Conservation (phyloP, 2,888 invertebrate species). For the Sepiola atlantica region DNA sequence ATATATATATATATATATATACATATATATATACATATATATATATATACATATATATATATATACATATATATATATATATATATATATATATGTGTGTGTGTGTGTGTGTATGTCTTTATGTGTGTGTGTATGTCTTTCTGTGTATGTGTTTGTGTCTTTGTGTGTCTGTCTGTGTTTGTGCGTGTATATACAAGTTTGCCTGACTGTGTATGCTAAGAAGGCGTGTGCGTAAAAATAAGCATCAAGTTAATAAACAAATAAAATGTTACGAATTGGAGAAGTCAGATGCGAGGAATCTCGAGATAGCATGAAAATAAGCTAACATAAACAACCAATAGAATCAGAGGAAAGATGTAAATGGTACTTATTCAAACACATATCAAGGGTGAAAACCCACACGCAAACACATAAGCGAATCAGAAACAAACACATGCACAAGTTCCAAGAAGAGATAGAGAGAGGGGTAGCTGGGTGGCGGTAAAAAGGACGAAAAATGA, state of each 20-base stretch:
- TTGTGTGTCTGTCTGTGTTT: no score
- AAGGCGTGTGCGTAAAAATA: no score
- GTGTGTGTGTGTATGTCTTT: no score
- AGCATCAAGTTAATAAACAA: no score
- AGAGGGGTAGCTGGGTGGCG: not conserved
- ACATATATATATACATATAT: not conserved
- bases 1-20: no score
- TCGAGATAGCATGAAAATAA: not conserved
- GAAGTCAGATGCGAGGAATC: not conserved
- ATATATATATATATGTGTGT: no score
- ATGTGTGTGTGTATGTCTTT: no score
- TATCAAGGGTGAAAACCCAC: not conserved
- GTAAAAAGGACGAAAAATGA: conserved; percentile 32
- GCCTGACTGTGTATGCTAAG: no score
- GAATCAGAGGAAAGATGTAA: not conserved
- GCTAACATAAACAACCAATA: not conserved
- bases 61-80: not conserved
- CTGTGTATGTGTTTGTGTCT: no score
- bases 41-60: not conserved
- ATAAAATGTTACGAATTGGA: not conserved
- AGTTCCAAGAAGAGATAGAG: not conserved
- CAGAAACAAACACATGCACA: not conserved
- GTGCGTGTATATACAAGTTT: not conserved
- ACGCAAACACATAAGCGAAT: not conserved
- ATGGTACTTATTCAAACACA: not conserved